Evolutionary conservation across 2,113 vertebrate species (phyloP), one percentile per base, ranked within the genome.

Genomic region (Varanus komodoensis): DNA sequence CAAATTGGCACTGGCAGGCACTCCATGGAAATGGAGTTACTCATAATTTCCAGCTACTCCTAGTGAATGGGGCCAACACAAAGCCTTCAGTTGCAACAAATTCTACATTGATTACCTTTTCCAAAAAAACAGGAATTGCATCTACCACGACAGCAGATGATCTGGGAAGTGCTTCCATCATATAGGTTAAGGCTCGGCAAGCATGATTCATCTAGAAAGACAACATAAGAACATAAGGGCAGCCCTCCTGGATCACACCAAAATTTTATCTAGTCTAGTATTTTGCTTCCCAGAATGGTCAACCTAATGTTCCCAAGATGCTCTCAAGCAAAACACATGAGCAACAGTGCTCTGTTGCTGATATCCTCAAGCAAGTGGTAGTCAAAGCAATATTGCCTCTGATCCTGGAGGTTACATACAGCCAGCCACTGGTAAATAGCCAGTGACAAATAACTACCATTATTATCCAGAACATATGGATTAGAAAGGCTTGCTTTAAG

Each of bases 121-220:
- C 99, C 97, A 99, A 97, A 97, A 99, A 99, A 96, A 99, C 99
- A 89, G 99, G 99, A 97, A 99, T 99, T 69, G 99, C 99, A 95
- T 99, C 99, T 27, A 99, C 99, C 50, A 99, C 99, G 84, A 99
- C 99, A 91, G 99, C 99, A 91, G 99, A 99, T 48, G 99, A 99
- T 57, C 99, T 98, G 69, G 99, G 99, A 95, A 99, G 98, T 48
- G 99, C 99, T 97, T 99, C 99, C 99, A 99, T 99, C 99, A 99
- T 99, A 29, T 99, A 99, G 0, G 99, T 99, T 97, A 99, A 98
- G 94, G 99, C 99, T 93, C 99, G 98, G 91, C 99, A 99, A 6
- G 99, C 99, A 89, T 99, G 99, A 96, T 99, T 99, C 99, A 99
- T 99, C 99, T 99, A 94, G 81, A 92, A 94, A 95, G 91, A 27